Base-by-base conservation (phyloP, 2,888 invertebrate genomes). In the Octonoba sinensis region DNA sequence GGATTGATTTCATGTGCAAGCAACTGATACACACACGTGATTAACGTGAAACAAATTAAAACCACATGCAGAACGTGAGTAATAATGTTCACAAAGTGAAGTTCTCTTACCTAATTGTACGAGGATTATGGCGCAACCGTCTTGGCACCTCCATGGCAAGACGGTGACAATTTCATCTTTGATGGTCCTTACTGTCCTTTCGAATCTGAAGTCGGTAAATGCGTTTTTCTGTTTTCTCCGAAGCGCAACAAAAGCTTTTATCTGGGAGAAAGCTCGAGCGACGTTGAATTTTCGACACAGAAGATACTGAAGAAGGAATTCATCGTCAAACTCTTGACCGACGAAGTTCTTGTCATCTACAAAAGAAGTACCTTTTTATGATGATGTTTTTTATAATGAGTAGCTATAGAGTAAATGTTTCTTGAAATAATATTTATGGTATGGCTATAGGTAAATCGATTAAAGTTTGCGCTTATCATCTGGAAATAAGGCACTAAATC, bases 271-370 rank as follows among this genome's bases (percentile, higher is more conserved):
- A 0, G 82, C 76, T 15, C 44, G 47, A 12, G 22, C 27, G 3
- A 66, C 60, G 22, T 82, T 54, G 49, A 27, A 82, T 27, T 82
- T 82, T 16, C 76, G 49, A 8, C 51, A 22, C 15, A 62, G 49
- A 0, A 82, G 46, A 22, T 67, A 82, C 18, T 71, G 66, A 1
- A 72, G n/a, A 6, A 82, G 72, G n/a, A 72, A 67, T 4, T 76
- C 72, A n/a, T 82, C 82, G 6, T 56, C 65, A 44, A 73, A 73
- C 1, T 46, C 24, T 3, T 62, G 3, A 11, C 56, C 22, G 24
- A 36, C 51, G 1, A 54, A 44, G 1, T 20, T n/a, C 20, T 79
- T 62, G 57, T 79, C 79, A 47, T 54, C 73, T 78, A 20, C 3
- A 59, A 49, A n/a, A 16, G 36, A 36, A 36, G 11, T 36, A 36